Conservation (phyloP, 2,888 invertebrate species). For the Acrobeloides nanus region DNA sequence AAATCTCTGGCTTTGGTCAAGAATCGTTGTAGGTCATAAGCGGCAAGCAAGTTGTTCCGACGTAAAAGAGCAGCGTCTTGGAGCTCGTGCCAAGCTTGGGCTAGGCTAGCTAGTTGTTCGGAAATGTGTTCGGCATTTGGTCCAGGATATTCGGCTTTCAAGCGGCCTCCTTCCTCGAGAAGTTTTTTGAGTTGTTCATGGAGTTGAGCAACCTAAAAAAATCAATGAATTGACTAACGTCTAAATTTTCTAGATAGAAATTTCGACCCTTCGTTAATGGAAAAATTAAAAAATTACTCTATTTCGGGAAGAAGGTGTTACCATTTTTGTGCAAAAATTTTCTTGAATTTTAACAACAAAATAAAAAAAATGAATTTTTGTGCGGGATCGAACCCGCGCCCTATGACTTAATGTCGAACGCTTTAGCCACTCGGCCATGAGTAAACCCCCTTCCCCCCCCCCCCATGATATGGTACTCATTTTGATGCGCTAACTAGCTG, state of each 20-base stretch:
- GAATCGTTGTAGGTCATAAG: conserved; percentile 81
- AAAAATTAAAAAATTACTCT: too few species aligned
- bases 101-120: conserved; percentile 75
- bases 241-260: conserved; percentile 62
- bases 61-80: conserved; percentile 75
- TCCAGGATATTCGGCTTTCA: conserved; percentile 75
- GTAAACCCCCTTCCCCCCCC: too few species aligned
- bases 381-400: too few species aligned
- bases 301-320: too few species aligned
- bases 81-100: conserved; percentile 76
- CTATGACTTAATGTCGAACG: too few species aligned
- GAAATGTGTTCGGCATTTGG: conserved; percentile 82
- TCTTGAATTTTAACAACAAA: too few species aligned
- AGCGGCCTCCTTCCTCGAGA: conserved; percentile 80
- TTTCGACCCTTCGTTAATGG: too few species aligned
- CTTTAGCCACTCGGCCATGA: too few species aligned
- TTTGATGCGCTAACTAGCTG: too few species aligned
- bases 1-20: conserved; percentile 78
- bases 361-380: too few species aligned
- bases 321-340: too few species aligned
- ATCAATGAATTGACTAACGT: conserved; percentile 1
- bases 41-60: conserved; percentile 73
- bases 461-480: too few species aligned
- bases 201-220: conserved; percentile 10
- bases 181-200: conserved; percentile 62